A percentile compares a stretch with the other conserved stretches of the same genome.
These are phyloP conservation scores for Gerris buenoi DNA, from an alignment of 1,140 invertebrate species.

Conservation along the genomic window DNA sequence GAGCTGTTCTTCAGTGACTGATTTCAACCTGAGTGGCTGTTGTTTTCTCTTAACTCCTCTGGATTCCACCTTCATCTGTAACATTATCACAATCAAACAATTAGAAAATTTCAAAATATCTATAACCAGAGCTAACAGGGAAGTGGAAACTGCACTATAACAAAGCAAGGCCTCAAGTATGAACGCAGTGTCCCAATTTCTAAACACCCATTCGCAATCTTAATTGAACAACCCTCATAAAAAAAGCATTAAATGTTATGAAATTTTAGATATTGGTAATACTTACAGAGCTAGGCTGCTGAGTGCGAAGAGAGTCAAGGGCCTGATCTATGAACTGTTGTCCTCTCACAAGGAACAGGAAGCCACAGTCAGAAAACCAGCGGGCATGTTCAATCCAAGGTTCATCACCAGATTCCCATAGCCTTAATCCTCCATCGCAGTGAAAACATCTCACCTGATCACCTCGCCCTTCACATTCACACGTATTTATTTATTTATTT, in stretches of 20 bases:
- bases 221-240: too few species aligned
- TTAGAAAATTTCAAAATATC: too few species aligned
- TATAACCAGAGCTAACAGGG: too few species aligned
- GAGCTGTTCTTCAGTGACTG: slow-evolving; percentile 32
- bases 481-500: too few species aligned
- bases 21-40: not conserved
- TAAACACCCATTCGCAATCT: too few species aligned
- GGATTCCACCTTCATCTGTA: not conserved
- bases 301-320: not conserved
- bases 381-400: slow-evolving; percentile 80
- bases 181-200: too few species aligned
- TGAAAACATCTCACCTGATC: slow-evolving; percentile 81
- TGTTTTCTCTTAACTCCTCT: not conserved
- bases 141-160: too few species aligned
- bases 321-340: slow-evolving; percentile 47
- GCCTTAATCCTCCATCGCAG: slow-evolving; percentile 70
- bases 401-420: slow-evolving; percentile 72
- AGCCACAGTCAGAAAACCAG: slow-evolving; percentile 75
- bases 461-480: slow-evolving; percentile 37
- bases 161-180: too few species aligned
- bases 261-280: not conserved
- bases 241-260: too few species aligned
- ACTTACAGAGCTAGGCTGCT: not conserved
- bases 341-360: slow-evolving; percentile 60
- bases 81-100: not conserved